Evolutionary conservation across 2,888 invertebrate species (phyloP), one percentile per base, ranked within the genome.

Genomic region (Strigamia crassipes): DNA sequence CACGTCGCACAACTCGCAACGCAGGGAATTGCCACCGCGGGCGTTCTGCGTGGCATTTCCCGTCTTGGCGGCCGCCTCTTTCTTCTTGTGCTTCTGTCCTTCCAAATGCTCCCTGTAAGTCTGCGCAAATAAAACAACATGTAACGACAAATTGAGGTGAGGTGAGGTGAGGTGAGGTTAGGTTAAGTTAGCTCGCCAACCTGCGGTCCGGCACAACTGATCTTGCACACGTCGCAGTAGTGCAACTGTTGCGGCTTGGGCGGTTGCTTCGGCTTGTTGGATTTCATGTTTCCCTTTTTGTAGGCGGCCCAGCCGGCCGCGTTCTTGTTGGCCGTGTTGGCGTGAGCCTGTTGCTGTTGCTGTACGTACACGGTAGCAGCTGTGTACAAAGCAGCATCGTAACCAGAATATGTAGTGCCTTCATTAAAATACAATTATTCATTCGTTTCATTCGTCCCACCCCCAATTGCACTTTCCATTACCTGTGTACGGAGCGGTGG

Each of bases 181-280:
- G n/a, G n/a, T n/a, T n/a, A n/a, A n/a, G n/a, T n/a, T n/a, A n/a
- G n/a, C n/a, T n/a, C n/a, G n/a, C 83, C 77, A 84, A 92, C 92
- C 91, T 95, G 95, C 4, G 96, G 96, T 0, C 96, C 96, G 84
- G 96, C 96, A 89, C 96, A 98, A 87, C 97, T 97, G 86, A 99
- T 98, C 89, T 99, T 98, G 89, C 99, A 99, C 15, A 98, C 96
- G 88, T 99, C 98, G 88, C 99, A 99, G 89, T 98, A 99, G 89
- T 97, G 97, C 84, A 98, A 90, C 87, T 96, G 96, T 87, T 96
- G 96, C 41, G 96, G 94, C 86, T 96, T 95, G 21, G 96, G 95
- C 82, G 95, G 94, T 38, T 93, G 93, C 89, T 94, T 94, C 83
- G 92, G 91, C 80, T 92, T 90, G 87, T 92, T 91, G 86, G 90